Conservation (phyloP, 2,888 invertebrate species). For the Scaptomyza reducta region DNA sequence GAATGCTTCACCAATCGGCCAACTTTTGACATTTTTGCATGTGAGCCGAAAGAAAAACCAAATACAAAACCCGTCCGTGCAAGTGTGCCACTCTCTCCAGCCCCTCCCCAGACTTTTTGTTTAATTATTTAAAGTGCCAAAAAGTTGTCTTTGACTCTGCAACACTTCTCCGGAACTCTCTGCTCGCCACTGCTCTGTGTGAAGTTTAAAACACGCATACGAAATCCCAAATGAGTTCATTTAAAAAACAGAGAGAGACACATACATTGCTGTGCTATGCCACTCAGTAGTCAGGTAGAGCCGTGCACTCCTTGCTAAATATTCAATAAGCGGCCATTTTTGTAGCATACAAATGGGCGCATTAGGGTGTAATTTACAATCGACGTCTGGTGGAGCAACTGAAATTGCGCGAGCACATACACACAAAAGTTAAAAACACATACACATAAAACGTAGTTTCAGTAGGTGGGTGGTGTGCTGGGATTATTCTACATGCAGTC, state of each 20-base stretch:
- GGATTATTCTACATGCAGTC: constrained; percentile 7
- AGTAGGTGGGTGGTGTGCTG: no score
- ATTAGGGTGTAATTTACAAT: constrained; percentile 79
- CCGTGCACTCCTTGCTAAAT: constrained; percentile 62
- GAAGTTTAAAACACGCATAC: constrained; percentile 60
- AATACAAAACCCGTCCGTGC: constrained; percentile 28
- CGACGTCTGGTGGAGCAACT: constrained; percentile 40
- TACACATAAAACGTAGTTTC: constrained; percentile 22
- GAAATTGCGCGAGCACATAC: constrained; percentile 50
- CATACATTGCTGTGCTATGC: not conserved
- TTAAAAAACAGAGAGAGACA: constrained; percentile 36
- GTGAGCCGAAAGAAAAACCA: not conserved
- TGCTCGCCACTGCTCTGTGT: not conserved
- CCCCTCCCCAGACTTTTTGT: constrained; percentile 4
- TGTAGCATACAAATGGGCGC: constrained; percentile 80
- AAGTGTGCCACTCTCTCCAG: not conserved
- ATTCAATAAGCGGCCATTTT: constrained; percentile 81
- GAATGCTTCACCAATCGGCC: constrained; percentile 16
- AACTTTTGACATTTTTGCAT: constrained; percentile 28
- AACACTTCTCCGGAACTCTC: not conserved
- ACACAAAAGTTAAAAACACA: not conserved
- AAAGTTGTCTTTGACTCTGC: constrained; percentile 26
- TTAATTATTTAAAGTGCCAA: constrained; percentile 78
- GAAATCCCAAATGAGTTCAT: constrained; percentile 78
- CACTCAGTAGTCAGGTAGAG: constrained; percentile 40